Conservation (phyloP, 2,113 vertebrate species). For the Piprites chloris region DNA sequence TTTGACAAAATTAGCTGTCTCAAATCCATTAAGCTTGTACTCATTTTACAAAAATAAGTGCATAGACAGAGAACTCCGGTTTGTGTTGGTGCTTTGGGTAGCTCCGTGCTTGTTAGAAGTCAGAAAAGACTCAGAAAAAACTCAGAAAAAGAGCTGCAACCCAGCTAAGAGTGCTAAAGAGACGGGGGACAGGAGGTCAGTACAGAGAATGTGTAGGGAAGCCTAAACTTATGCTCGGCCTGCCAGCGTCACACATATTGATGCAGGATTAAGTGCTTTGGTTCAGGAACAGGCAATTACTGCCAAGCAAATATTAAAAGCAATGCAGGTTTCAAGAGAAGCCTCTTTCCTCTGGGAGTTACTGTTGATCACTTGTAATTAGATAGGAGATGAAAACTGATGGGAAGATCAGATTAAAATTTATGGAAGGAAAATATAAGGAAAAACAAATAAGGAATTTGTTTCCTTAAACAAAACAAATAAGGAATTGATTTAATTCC, state of each 20-base stretch:
- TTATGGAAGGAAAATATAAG: neutral
- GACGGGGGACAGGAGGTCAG: neutral
- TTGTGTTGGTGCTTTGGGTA: neutral
- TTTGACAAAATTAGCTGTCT: neutral
- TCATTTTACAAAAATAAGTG: neutral
- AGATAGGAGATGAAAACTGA: neutral
- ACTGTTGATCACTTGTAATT: neutral
- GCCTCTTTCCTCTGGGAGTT: neutral
- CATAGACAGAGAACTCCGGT: neutral
- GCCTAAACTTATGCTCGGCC: neutral
- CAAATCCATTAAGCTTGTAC: neutral
- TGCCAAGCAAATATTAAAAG: neutral
- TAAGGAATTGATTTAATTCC: neutral
- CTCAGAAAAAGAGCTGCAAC: neutral
- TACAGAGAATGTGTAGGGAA: neutral
- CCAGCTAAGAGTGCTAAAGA: neutral
- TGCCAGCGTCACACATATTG: fast-evolving
- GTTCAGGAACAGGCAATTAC: neutral
- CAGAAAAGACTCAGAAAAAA: neutral
- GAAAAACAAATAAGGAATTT: neutral
- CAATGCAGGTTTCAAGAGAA: neutral
- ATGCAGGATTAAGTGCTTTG: neutral
- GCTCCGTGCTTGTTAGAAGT: neutral
- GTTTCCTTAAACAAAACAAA: neutral
- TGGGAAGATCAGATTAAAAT: neutral